phyloP scores from a whole-genome alignment of 2,113 vertebrate genomes.

The Ramphastos sulfuratus region DNA sequence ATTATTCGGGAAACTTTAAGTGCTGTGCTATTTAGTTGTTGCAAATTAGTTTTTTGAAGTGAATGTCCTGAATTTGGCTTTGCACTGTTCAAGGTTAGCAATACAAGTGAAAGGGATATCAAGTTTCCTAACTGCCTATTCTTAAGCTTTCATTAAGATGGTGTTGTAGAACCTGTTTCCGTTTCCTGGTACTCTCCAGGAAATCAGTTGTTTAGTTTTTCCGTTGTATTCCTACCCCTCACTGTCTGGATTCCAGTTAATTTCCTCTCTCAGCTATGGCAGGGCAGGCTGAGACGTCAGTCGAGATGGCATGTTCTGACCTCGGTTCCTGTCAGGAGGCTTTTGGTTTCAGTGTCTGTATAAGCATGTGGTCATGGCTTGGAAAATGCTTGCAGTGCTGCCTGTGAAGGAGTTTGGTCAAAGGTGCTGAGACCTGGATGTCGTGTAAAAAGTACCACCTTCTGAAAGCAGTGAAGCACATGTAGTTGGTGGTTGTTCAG shows the following conservation, averaged over 20 bases:
- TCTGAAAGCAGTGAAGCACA: background rate
- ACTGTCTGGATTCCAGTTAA: background rate
- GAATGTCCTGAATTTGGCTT: background rate
- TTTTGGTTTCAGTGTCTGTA: background rate
- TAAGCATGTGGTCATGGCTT: background rate
- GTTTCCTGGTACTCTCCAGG: background rate
- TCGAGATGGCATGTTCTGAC: background rate
- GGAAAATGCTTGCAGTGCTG: background rate
- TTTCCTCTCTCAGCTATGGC: background rate
- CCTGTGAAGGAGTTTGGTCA: background rate
- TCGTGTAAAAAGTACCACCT: background rate
- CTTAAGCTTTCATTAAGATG: background rate
- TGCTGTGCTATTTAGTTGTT: background rate
- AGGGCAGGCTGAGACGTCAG: background rate
- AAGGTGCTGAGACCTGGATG: background rate
- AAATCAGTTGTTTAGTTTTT: background rate
- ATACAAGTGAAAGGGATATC: background rate
- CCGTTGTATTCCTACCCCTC: background rate
- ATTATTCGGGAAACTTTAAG: background rate
- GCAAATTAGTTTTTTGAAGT: background rate
- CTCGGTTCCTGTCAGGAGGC: background rate
- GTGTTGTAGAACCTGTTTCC: background rate
- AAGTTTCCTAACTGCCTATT: background rate
- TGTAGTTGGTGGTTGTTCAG: background rate
- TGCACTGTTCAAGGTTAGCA: background rate